These are phyloP conservation scores for Australoheros facetus DNA, from an alignment of 2,797 vertebrate species.

Conservation along the genomic window DNA sequence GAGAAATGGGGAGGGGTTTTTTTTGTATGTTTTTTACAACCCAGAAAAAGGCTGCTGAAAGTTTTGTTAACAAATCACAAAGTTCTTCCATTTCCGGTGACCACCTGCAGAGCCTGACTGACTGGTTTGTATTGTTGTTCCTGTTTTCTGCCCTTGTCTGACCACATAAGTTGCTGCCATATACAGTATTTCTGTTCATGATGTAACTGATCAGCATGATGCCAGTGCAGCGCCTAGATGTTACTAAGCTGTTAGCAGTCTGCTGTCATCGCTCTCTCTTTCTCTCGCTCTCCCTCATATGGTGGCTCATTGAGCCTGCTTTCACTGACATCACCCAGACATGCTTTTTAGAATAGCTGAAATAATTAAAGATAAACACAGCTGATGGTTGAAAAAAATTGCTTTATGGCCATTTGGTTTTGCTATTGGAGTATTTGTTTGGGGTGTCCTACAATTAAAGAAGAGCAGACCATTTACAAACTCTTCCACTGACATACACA, in stretches of 20 bases:
- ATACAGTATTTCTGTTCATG: slow-evolving; percentile 38
- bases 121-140: slow-evolving; percentile 5
- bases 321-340: slow-evolving; percentile 36
- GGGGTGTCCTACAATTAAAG: neutral
- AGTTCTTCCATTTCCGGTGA: neutral
- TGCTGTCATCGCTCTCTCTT: slow-evolving; percentile 45
- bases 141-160: slow-evolving; percentile 25
- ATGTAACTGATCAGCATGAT: slow-evolving; percentile 53
- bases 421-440: slow-evolving; percentile 7
- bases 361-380: slow-evolving; percentile 16
- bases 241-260: slow-evolving; percentile 60
- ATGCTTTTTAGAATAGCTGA: slow-evolving; percentile 20
- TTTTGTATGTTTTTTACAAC: neutral
- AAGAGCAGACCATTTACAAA: neutral
- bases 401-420: slow-evolving; percentile 9
- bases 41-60: slow-evolving; percentile 2
- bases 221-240: slow-evolving; percentile 45
- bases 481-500: neutral
- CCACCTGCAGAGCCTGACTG: slow-evolving; percentile 7
- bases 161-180: slow-evolving; percentile 24
- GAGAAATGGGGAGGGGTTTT: neutral
- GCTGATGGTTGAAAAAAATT: slow-evolving; percentile 14
- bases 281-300: slow-evolving; percentile 23
- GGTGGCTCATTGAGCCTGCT: slow-evolving; percentile 25
- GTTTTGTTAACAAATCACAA: slow-evolving; percentile 9